phyloP scores from a whole-genome alignment of 2,888 invertebrate genomes.

The Cactoblastis cactorum region DNA sequence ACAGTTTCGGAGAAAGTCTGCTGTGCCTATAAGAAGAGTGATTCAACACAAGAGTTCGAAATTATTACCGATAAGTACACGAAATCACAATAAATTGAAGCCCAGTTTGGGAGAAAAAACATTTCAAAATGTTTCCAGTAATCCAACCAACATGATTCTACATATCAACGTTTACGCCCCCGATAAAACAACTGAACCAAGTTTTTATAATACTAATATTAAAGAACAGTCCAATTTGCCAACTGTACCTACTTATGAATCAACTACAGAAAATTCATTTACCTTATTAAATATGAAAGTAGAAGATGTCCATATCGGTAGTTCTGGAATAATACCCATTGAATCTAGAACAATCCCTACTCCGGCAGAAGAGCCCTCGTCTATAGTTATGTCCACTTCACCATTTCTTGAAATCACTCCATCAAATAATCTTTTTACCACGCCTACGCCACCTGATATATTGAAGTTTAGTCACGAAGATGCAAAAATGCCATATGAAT shows the following conservation, averaged over 20 bases:
- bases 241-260: not conserved
- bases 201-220: slow-evolving; percentile 19
- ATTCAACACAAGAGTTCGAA: slow-evolving; percentile 39
- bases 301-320: slow-evolving; percentile 63
- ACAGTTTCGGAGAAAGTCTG: slow-evolving; percentile 54
- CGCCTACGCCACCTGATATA: slow-evolving; percentile 47
- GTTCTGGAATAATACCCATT: slow-evolving; percentile 61
- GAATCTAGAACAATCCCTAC: slow-evolving; percentile 28
- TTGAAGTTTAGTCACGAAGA: slow-evolving; percentile 63
- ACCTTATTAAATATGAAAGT: slow-evolving; percentile 48
- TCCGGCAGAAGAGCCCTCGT: slow-evolving; percentile 18
- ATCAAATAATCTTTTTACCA: slow-evolving; percentile 40
- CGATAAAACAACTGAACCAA: slow-evolving; percentile 27
- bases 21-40: slow-evolving; percentile 36
- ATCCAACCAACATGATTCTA: slow-evolving; percentile 79
- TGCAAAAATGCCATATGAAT: slow-evolving; percentile 60
- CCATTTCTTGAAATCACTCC: slow-evolving; percentile 39
- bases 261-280: slow-evolving; percentile 35
- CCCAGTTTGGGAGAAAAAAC: slow-evolving; percentile 19
- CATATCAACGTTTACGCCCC: slow-evolving; percentile 82
- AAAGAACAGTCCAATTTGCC: slow-evolving; percentile 9
- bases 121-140: slow-evolving; percentile 23
- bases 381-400: slow-evolving; percentile 32
- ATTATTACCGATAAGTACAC: slow-evolving; percentile 20
- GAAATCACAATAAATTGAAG: slow-evolving; percentile 19